Evolutionary conservation across 2,113 vertebrate genomes (phyloP), one percentile per base, ranked within the genome.

Genomic region (Pyrgilauda ruficollis): DNA sequence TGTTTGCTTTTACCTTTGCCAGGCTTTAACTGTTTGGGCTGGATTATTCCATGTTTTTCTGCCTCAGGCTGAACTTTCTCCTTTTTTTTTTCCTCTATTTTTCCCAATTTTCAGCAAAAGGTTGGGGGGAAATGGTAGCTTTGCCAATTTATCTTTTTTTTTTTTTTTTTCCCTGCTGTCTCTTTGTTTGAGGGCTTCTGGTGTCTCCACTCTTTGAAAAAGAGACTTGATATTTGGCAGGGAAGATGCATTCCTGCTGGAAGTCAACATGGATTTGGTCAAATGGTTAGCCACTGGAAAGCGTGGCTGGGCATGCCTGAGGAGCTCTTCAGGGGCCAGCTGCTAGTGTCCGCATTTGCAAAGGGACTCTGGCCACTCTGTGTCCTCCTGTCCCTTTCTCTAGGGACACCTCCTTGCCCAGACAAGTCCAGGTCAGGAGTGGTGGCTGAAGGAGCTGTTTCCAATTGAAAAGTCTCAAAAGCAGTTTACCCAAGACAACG

Each of bases 171-270:
- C 2, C 2, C 27, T 84, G 52, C 49, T 4, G 5, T 73, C 52
- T 84, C 73, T 91, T 92, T 95, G 58, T 90, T 46, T 76, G 72
- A 87, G 58, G 59, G 67, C 24, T 94, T 94, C 74, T 85, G 93
- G 62, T 94, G 90, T 88, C 64, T 94, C 52, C 91, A 72, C 4
- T 26, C 77, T 90, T 91, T 75, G 73, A 84, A 89, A 96, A 94
- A 75, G 61, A 93, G 87, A 68, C 41, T 82, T 89, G 66, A 82
- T 81, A 56, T 91, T 89, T 97, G 96, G 89, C 91, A 94, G 79
- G 47, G 22, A 28, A 50, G 61, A 20, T 67, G 72, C 90, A 86
- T 96, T 96, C 92, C 85, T 88, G 63, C 53, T 92, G 64, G 80
- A 86, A 92, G 74, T 89, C 61, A 58, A 9, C 56, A 39, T 61